These are phyloP conservation scores for Drosophila kanekoi DNA, from an alignment of 2,888 invertebrate genomes.

Conservation along the genomic window DNA sequence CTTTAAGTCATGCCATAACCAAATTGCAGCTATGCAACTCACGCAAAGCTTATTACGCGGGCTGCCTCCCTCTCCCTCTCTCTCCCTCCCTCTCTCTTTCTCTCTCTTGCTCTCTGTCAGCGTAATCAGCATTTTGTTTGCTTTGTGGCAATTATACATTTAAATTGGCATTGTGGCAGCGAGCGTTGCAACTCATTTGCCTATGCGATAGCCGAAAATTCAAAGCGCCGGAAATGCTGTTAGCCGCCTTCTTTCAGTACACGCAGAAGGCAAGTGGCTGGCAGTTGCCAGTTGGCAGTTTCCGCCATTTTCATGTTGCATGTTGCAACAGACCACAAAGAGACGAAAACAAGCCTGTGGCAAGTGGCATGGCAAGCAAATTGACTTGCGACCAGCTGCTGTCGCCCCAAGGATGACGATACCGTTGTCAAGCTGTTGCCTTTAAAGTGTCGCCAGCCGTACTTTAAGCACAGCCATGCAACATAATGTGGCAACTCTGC, in stretches of 20 bases:
- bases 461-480: constrained; percentile 7
- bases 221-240: constrained; percentile 22
- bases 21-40: constrained; percentile 33
- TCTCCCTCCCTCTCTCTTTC: too few species aligned
- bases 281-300: constrained; percentile 49
- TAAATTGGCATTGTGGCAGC: constrained; percentile 39
- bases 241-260: constrained; percentile 23
- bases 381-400: constrained; percentile 53
- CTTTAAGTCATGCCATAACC: constrained; percentile 36
- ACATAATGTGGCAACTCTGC: not conserved
- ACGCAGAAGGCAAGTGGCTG: constrained; percentile 27
- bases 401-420: constrained; percentile 7
- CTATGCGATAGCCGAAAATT: constrained; percentile 25
- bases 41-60: constrained; percentile 28
- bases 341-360: constrained; percentile 32
- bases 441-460: constrained; percentile 31
- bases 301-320: constrained; percentile 67
- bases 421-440: constrained; percentile 1
- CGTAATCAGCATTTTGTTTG: constrained; percentile 38
- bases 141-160: constrained; percentile 49
- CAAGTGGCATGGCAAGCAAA: constrained; percentile 34
- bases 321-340: constrained; percentile 53
- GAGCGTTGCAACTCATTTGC: constrained; percentile 15
- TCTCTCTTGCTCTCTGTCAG: not conserved
- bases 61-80: not conserved